Evolutionary conservation across 2,113 vertebrate species (phyloP), one percentile per base, ranked within the genome.

Genomic region (Phoxinus phoxinus): DNA sequence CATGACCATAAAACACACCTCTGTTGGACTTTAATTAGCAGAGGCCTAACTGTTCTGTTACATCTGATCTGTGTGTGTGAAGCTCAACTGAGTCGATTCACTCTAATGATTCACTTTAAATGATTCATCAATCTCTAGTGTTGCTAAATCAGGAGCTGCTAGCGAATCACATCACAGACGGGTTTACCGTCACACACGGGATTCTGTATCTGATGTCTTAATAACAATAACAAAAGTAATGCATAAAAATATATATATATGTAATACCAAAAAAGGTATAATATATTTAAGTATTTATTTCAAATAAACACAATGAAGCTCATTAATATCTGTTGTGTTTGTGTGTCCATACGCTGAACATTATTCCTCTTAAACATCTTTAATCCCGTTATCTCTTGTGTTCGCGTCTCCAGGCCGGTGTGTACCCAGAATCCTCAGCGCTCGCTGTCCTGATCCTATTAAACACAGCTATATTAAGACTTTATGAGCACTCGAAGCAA

Each of bases 401-500:
- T 59, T 58, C n/a, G 15, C 2, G 27, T 32, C 27, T 35, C 25
- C 4, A 23, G 35, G 75, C 30, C 75, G 13, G 19, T 58, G 10
- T 53, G 7, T 67, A 71, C 65, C 44, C 81, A 83, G 25, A 83
- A 71, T 83, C 17, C 81, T 71, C 44, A 35, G 65, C 53, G 48
- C 30, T 56, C 11, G 32, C 48, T 59, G 79, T 8, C 27, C 19
- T 83, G 65, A 83, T 83, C 81, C 81, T 58, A 83, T 83, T 83
- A 83, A 83, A 83, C 65, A 51, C 25, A 67, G 44, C 41, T 51
- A 65, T 81, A 67, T 67, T 67, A 81, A 51, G 63, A 81, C 59
- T 30, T 51, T 69, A 81, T 81, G 15, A 27, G 58, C 23, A 17
- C 35, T 2, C 25, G 4, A 10, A 15, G 44, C 10, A 51, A 17